These are phyloP conservation scores for Bradynema listronoti DNA, from an alignment of 1,140 invertebrate genomes.

Conservation along the genomic window DNA sequence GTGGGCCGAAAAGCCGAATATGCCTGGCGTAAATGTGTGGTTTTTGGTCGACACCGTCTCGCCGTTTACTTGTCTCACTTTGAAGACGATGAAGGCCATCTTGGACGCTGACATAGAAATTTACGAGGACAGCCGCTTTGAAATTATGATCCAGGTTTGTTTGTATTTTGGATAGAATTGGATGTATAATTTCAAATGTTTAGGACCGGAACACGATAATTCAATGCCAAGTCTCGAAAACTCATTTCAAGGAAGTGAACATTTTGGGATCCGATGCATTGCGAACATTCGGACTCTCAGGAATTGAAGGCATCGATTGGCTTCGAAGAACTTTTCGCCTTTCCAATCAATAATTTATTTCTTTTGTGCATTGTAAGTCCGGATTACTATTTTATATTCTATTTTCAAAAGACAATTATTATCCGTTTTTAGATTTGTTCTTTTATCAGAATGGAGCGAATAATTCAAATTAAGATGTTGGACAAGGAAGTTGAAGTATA, in stretches of 20 bases:
- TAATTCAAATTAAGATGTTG: too few species aligned
- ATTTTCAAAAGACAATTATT: too few species aligned
- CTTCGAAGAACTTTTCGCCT: conserved; percentile 18
- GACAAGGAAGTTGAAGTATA: too few species aligned
- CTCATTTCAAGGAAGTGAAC: conserved; percentile 19
- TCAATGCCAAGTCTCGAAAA: conserved; percentile 21
- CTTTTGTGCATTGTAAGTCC: conserved; percentile 14
- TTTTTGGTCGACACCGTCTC: conserved; percentile 24
- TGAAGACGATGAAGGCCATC: conserved; percentile 24
- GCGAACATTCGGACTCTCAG: conserved; percentile 11
- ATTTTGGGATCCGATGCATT: conserved; percentile 23
- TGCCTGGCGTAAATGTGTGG: conserved; percentile 24
- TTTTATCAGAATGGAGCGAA: too few species aligned
- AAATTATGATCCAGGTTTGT: conserved; percentile 25
- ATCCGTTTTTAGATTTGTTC: too few species aligned
- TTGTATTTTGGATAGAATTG: conserved; percentile 32
- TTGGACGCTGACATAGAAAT: too few species aligned
- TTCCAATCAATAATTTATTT: conserved; percentile 17
- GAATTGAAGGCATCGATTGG: conserved; percentile 22
- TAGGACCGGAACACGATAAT: conserved; percentile 17
- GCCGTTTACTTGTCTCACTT: conserved; percentile 7
- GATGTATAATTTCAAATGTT: conserved; percentile 30
- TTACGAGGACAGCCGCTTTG: conserved; percentile 10
- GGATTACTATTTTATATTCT: too few species aligned
- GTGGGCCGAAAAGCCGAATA: conserved; percentile 18